These are phyloP conservation scores for Pemphigus obesinymphae DNA, from an alignment of 1,140 invertebrate species.

Conservation along the genomic window DNA sequence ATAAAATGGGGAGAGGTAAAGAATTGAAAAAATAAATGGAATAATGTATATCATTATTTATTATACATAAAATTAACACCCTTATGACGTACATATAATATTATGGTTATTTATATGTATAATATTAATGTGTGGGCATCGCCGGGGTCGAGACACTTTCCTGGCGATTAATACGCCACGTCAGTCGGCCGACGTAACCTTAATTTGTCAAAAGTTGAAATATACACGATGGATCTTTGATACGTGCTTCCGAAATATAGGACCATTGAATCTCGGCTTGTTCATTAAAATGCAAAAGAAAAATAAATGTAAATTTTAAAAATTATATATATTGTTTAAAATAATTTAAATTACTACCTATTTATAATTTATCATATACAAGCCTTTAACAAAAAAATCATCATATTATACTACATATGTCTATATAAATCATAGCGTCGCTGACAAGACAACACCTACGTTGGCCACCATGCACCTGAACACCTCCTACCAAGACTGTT, in stretches of 20 bases:
- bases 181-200: slow-evolving; percentile 21
- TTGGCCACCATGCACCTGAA: too few species aligned
- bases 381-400: too few species aligned
- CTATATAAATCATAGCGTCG: too few species aligned
- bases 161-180: slow-evolving; percentile 31
- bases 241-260: not conserved
- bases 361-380: too few species aligned
- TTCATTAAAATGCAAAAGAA: not conserved
- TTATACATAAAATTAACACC: not conserved
- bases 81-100: not conserved
- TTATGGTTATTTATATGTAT: slow-evolving; percentile 18
- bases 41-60: not conserved
- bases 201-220: slow-evolving; percentile 36
- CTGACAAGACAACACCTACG: too few species aligned
- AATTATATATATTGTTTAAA: too few species aligned
- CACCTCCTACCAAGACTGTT: too few species aligned
- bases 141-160: not conserved
- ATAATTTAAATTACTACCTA: too few species aligned
- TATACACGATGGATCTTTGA: not conserved
- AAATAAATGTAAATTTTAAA: not conserved
- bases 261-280: not conserved
- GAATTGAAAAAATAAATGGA: not conserved
- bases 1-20: not conserved
- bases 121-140: slow-evolving; percentile 20
- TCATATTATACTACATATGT: too few species aligned